Conservation (phyloP, 2,888 invertebrate species). For the Hipparchia semele region DNA sequence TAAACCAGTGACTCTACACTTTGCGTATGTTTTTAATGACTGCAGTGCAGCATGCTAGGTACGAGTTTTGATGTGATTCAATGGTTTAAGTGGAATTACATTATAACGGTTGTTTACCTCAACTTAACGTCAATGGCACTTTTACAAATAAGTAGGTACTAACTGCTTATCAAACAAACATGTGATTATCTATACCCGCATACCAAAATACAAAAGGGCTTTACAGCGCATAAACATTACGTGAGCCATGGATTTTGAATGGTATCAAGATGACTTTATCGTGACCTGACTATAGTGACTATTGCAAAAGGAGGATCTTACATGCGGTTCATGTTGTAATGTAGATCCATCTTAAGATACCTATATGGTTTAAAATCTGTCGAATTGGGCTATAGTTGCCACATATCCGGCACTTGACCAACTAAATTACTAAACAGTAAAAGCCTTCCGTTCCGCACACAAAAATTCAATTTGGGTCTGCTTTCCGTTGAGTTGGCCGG, state of each 20-base stretch:
- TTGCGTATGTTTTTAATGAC: conserved; percentile 23
- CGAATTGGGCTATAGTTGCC: conserved; percentile 53
- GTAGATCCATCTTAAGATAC: conserved; percentile 1
- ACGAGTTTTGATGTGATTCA: conserved; percentile 13
- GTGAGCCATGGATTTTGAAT: conserved; percentile 1
- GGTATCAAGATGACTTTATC: conserved; percentile 10
- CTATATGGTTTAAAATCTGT: conserved; percentile 13
- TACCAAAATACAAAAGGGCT: background rate
- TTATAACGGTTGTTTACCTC: conserved; percentile 1
- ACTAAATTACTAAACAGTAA: conserved; percentile 60
- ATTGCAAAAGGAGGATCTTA: conserved; percentile 1
- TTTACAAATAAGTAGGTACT: conserved; percentile 8
- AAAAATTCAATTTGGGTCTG: conserved; percentile 68
- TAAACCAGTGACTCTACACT: conserved; percentile 5
- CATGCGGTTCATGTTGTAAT: background rate
- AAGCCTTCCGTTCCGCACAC: conserved; percentile 78
- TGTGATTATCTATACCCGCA: background rate
- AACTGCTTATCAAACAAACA: conserved; percentile 8
- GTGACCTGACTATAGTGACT: conserved; percentile 4
- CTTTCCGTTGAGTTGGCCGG: conserved; percentile 49
- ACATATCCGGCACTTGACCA: conserved; percentile 74
- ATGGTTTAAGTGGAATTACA: background rate
- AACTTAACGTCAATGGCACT: conserved; percentile 1
- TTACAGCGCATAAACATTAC: conserved; percentile 1
- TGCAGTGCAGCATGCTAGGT: background rate